Evolutionary conservation across 2,797 vertebrate species (phyloP).

Genomic region (Octomys mimax): DNA sequence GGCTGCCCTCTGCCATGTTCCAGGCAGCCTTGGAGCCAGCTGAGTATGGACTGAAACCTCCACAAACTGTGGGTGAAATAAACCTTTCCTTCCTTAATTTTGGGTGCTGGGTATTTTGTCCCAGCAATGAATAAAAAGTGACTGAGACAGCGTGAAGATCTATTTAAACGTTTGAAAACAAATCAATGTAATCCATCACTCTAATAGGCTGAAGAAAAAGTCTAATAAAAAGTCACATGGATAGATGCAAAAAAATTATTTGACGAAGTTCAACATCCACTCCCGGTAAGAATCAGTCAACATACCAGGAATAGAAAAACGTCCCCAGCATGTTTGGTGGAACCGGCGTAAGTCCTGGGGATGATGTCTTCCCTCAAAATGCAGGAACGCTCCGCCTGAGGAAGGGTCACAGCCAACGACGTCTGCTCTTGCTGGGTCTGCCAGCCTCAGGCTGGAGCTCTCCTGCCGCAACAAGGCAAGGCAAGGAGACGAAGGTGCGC

Average conservation of each 20-base stretch:
- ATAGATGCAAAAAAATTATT: constrained; percentile 21
- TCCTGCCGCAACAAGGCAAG: too few species aligned
- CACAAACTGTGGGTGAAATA: too few species aligned
- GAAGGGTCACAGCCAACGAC: too few species aligned
- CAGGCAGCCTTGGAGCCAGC: too few species aligned
- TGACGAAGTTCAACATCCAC: not conserved
- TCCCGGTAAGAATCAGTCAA: not conserved
- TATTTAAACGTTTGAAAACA: constrained; percentile 28
- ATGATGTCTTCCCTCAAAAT: too few species aligned
- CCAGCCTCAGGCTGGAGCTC: not conserved
- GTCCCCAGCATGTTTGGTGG: too few species aligned
- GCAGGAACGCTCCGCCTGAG: too few species aligned
- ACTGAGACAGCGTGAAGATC: not conserved
- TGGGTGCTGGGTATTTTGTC: too few species aligned
- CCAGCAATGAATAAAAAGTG: too few species aligned
- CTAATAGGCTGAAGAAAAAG: not conserved
- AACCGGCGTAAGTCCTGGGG: not conserved
- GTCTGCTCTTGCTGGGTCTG: accelerated
- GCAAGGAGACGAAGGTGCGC: accelerated
- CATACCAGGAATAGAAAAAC: not conserved
- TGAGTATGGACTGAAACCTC: too few species aligned
- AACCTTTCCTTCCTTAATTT: too few species aligned
- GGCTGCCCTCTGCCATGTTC: too few species aligned
- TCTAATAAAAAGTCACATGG: not conserved
- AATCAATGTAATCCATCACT: constrained; percentile 21